Conservation (phyloP, 2,888 invertebrate genomes). For the Danaus chrysippus region DNA sequence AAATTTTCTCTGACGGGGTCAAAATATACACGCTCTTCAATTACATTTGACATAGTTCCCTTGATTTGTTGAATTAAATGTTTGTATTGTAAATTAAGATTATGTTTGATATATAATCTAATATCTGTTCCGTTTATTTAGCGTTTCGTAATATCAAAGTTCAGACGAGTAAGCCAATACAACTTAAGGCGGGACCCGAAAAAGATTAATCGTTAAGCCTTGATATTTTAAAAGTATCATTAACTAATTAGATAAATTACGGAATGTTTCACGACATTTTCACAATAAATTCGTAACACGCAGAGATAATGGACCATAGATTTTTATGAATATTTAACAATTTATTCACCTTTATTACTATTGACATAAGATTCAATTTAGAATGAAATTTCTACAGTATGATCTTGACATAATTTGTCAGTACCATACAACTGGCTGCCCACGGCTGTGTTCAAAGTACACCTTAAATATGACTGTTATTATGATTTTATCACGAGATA, state of each 20-base stretch:
- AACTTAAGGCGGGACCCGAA: not conserved
- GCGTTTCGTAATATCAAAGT: not conserved
- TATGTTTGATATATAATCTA: slow-evolving; percentile 14
- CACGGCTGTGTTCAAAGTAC: slow-evolving; percentile 15
- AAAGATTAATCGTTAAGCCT: not conserved
- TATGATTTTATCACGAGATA: slow-evolving; percentile 1
- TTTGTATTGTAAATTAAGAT: slow-evolving; percentile 23
- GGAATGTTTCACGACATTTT: slow-evolving; percentile 15
- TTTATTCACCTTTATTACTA: not conserved
- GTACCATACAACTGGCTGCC: slow-evolving; percentile 15
- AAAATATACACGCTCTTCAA: slow-evolving; percentile 67
- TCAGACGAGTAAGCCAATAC: not conserved
- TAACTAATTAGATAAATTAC: slow-evolving; percentile 44
- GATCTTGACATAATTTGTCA: slow-evolving; percentile 24
- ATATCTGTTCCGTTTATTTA: not conserved
- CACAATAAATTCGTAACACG: slow-evolving; percentile 16
- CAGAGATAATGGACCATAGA: slow-evolving; percentile 15
- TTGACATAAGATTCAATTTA: slow-evolving; percentile 19
- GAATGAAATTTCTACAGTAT: not conserved
- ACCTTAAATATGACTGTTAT: not conserved
- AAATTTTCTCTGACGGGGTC: slow-evolving; percentile 70
- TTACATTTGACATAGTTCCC: slow-evolving; percentile 67
- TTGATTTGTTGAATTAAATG: slow-evolving; percentile 22
- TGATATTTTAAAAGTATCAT: not conserved
- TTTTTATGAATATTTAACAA: not conserved